These are phyloP conservation scores for Sinosuthora webbiana DNA, from an alignment of 2,113 vertebrate genomes.

Conservation along the genomic window DNA sequence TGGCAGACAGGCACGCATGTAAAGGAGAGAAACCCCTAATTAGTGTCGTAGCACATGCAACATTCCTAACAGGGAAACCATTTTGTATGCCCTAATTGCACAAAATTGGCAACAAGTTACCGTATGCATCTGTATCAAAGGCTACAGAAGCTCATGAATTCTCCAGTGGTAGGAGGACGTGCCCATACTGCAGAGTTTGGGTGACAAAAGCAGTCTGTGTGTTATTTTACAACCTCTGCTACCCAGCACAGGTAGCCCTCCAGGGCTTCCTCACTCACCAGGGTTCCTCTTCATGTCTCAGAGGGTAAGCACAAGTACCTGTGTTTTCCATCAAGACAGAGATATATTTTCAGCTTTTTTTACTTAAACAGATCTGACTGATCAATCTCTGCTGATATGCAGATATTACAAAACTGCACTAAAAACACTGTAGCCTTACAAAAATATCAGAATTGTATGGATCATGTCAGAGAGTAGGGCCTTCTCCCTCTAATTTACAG, in stretches of 20 bases:
- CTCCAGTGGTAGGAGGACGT: constrained; percentile 47
- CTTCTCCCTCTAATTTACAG: neutral
- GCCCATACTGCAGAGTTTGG: constrained; percentile 58
- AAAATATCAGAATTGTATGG: neutral
- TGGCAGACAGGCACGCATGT: constrained; percentile 65
- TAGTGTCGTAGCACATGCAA: constrained; percentile 66
- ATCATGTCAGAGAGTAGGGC: neutral
- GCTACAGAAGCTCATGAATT: constrained; percentile 54
- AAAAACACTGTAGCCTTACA: neutral
- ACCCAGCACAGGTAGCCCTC: neutral
- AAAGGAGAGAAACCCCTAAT: constrained; percentile 68
- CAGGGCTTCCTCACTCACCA: neutral
- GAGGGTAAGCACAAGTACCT: neutral
- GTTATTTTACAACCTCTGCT: neutral
- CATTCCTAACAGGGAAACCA: constrained; percentile 69
- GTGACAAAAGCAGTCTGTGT: constrained; percentile 28
- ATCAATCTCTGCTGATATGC: neutral
- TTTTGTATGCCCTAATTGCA: constrained; percentile 74
- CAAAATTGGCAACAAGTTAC: constrained; percentile 72
- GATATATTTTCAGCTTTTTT: neutral
- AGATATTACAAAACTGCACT: neutral
- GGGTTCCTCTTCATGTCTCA: neutral
- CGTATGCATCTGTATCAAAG: constrained; percentile 52
- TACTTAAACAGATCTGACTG: neutral
- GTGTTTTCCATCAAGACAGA: neutral